Evolutionary conservation across 2,888 invertebrate species (phyloP).

Genomic region (Lottia gigantea): DNA sequence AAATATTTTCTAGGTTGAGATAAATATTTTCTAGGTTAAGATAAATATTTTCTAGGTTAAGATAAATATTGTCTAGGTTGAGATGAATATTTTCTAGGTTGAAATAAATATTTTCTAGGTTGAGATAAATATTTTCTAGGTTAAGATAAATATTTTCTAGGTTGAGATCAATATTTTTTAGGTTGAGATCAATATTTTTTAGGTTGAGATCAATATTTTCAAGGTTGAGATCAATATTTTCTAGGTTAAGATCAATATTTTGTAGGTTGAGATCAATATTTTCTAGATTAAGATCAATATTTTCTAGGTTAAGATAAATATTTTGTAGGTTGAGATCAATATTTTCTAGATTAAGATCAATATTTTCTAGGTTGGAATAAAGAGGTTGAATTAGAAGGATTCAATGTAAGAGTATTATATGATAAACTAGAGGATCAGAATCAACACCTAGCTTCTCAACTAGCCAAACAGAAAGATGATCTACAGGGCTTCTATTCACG

Average conservation of each 20-base stretch:
- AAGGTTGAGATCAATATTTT: background rate
- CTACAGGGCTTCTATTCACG: constrained; percentile 59
- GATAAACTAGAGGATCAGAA: constrained; percentile 67
- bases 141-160: background rate
- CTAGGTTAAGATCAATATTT: background rate
- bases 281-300: background rate
- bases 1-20: too few relatives aligned
- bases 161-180: background rate
- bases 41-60: background rate
- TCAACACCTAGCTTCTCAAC: constrained; percentile 64
- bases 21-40: too few relatives aligned
- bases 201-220: background rate
- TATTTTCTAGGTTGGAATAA: constrained; percentile 31
- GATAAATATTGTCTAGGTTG: too few relatives aligned
- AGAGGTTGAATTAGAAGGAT: constrained; percentile 57
- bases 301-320: background rate
- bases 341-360: constrained; percentile 16
- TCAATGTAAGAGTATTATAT: constrained; percentile 64
- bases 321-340: too few relatives aligned
- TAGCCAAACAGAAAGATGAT: constrained; percentile 63
- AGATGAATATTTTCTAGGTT: background rate
- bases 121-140: too few relatives aligned
- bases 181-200: too few relatives aligned
- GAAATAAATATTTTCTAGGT: background rate
- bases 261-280: background rate